A percentile compares a stretch with the other conserved stretches of the same genome.
Conservation (phyloP, 2,888 invertebrate species). For the Noctua janthe region DNA sequence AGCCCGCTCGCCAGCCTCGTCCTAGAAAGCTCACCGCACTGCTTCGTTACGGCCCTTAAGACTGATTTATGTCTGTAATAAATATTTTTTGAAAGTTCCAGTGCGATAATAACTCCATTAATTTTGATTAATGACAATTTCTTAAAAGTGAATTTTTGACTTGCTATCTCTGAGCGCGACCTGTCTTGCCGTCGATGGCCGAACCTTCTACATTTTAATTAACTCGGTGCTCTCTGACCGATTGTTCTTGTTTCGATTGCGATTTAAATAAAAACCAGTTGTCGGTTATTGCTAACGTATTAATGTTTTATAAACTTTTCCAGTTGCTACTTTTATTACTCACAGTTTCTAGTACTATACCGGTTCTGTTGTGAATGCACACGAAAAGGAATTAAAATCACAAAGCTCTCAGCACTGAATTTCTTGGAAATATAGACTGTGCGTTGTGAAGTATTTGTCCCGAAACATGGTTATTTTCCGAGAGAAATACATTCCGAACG, state of each 20-base stretch:
- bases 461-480: constrained; percentile 77
- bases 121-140: constrained; percentile 90
- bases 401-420: constrained; percentile 44
- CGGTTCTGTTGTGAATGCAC: constrained; percentile 17
- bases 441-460: constrained; percentile 75
- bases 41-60: constrained; percentile 89
- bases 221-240: constrained; percentile 80
- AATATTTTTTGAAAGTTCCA: constrained; percentile 90
- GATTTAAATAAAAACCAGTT: constrained; percentile 70
- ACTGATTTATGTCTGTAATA: constrained; percentile 89
- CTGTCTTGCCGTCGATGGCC: constrained; percentile 79
- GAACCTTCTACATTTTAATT: constrained; percentile 85
- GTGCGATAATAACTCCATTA: constrained; percentile 91
- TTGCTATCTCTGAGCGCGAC: constrained; percentile 71
- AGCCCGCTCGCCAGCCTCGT: constrained; percentile 81
- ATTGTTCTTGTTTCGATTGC: constrained; percentile 83
- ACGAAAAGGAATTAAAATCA: constrained; percentile 33
- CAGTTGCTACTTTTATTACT: constrained; percentile 42
- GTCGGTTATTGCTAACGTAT: constrained; percentile 51
- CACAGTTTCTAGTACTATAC: constrained; percentile 11
- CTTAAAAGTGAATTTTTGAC: constrained; percentile 88
- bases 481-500: constrained; percentile 80
- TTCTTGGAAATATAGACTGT: constrained; percentile 68
- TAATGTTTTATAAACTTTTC: constrained; percentile 59
- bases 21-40: constrained; percentile 86